phyloP scores from a whole-genome alignment of 2,113 vertebrate species.

The Peromyscus leucopus region DNA sequence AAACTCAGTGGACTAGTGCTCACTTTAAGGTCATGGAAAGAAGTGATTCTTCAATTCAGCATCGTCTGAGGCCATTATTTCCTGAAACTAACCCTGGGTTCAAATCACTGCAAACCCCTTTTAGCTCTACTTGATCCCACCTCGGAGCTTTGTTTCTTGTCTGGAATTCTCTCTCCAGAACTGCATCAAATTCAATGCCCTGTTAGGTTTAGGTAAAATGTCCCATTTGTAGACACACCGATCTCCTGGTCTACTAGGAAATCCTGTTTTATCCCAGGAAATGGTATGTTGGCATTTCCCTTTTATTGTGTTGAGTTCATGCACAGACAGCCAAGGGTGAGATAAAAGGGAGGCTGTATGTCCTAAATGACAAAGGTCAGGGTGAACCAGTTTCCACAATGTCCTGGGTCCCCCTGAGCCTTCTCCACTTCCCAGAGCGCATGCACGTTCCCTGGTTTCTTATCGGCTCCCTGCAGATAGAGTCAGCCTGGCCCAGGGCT shows the following conservation, averaged over 20 bases:
- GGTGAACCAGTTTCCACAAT: background rate
- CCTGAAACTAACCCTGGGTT: background rate
- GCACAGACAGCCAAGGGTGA: background rate
- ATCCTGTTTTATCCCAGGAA: background rate
- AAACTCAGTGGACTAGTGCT: background rate
- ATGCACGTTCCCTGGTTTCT: background rate
- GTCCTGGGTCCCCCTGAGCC: background rate
- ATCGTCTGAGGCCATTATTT: background rate
- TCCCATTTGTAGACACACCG: background rate
- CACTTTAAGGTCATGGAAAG: constrained; percentile 15
- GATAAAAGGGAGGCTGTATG: background rate
- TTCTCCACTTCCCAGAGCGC: background rate
- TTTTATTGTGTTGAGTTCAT: background rate
- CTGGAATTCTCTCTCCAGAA: background rate
- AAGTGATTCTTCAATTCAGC: background rate
- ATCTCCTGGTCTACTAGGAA: background rate
- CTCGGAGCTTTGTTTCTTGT: background rate
- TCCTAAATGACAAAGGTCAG: background rate
- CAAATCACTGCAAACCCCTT: background rate
- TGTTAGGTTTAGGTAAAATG: background rate
- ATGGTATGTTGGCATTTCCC: background rate
- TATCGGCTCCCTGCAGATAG: background rate
- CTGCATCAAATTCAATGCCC: background rate
- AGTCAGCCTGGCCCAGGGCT: background rate
- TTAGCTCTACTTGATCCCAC: background rate